Base-by-base conservation (phyloP, 1,140 invertebrate genomes). In the Tetramorium alpestre region DNA sequence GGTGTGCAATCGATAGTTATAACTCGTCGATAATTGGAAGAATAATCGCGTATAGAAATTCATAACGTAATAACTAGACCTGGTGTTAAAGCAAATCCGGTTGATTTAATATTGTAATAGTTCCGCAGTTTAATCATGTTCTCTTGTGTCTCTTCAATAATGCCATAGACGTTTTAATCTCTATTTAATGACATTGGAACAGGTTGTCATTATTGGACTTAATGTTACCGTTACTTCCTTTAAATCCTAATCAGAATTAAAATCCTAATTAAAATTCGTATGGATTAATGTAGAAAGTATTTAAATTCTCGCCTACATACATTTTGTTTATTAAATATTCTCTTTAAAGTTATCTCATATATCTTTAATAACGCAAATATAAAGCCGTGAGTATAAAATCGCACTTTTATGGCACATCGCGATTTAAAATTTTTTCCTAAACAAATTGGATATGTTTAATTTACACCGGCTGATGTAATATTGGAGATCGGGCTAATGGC, bases 321-420 rank as follows among this genome's bases (percentile, higher is more conserved):
- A 51, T 73, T 33, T 73, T 10, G 3, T 54, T 73, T n/a, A 54
- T 54, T 72, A 54, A 73, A 73, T 13, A 54, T 72, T 49, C 25
- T 49, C n/a, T 70, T 69, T 28, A 13, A 58, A 62, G 10, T 64
- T 33, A 64, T 38, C 33, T n/a, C 13, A 56, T 38, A n/a, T 22
- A 75, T 75, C 7, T 75, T 56, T 75, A 58, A 60, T 76, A 76
- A 75, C 11, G 28, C 49, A 49, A 33, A 13, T 47, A 64, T 47
- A 47, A 56, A 77, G 0, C 13, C 18, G n/a, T 25, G n/a, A 25
- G 2, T 76, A 70, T 33, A 33, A 33, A 33, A 4, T 70, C 41
- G 13, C 22, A 13, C 10, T 22, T 67, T 38, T 13, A 33, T 2
- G 8, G 6, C 11, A 16, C 13, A 38, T 3, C 18, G 7, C 33